A percentile compares a stretch with the other conserved stretches of the same genome.
These are phyloP conservation scores for Machimus atricapillus DNA, from an alignment of 2,888 invertebrate genomes.

Conservation along the genomic window DNA sequence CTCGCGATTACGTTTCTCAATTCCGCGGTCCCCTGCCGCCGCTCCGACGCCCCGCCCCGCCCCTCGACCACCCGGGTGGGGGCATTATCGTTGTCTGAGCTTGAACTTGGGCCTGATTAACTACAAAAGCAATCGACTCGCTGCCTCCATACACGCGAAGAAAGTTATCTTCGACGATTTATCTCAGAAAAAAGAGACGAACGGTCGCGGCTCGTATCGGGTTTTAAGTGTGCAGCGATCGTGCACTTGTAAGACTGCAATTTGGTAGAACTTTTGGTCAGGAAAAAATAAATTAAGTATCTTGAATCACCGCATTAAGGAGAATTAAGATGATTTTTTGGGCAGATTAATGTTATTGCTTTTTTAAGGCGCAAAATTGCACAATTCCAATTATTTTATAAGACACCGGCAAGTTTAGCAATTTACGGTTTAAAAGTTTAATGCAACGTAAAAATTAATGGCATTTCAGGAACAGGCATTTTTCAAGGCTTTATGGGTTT, in stretches of 20 bases:
- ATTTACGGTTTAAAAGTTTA: not conserved
- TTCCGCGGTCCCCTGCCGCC: not conserved
- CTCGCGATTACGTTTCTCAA: constrained; percentile 28
- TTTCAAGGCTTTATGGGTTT: not conserved
- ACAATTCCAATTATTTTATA: not conserved
- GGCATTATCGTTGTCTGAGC: not conserved
- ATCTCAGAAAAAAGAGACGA: not conserved
- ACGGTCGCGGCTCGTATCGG: not conserved
- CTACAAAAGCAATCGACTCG: not conserved
- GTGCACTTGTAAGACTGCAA: constrained; percentile 11
- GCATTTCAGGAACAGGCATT: not conserved
- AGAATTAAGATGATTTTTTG: not conserved
- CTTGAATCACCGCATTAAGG: not conserved
- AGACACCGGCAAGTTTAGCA: not conserved
- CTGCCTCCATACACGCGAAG: constrained; percentile 29
- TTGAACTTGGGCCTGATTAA: constrained; percentile 33
- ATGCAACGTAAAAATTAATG: not conserved
- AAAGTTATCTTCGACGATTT: constrained; percentile 27
- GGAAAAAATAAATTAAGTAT: not conserved
- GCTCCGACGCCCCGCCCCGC: not conserved
- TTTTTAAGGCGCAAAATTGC: not conserved
- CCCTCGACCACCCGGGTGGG: not conserved
- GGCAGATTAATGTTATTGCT: not conserved
- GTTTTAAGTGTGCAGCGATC: not conserved
- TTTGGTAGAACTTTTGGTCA: not conserved